A percentile compares a stretch with the other conserved stretches of the same genome.
Conservation (phyloP, 1,140 invertebrate genomes). For the Coptotermes formosanus region DNA sequence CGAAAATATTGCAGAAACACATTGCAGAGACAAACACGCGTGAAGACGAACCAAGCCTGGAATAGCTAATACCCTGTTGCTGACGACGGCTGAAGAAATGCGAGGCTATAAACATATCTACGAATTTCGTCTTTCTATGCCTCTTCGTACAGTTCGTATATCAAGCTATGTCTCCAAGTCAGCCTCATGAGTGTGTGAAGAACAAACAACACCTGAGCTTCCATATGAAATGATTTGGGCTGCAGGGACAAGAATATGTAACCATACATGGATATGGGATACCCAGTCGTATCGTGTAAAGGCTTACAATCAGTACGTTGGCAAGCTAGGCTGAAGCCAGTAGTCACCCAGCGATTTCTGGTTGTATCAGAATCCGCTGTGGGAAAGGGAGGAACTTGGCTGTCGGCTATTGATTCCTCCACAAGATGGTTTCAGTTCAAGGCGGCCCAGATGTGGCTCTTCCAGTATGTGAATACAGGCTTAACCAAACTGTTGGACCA, state of each 20-base stretch:
- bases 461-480: background rate
- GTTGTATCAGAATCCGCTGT: background rate
- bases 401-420: conserved; percentile 11
- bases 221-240: background rate
- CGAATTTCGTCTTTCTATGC: no score
- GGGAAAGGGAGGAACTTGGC: background rate
- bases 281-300: background rate
- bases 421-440: background rate
- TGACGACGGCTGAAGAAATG: no score
- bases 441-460: background rate
- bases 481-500: no score
- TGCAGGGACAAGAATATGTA: background rate
- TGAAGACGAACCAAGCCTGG: no score
- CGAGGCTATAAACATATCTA: no score
- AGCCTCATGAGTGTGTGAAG: no score
- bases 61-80: no score
- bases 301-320: background rate
- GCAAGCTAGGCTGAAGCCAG: background rate
- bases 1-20: no score
- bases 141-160: no score
- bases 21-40: no score
- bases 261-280: background rate
- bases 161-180: no score
- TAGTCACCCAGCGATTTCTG: background rate
- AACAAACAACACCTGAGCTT: no score